Conservation (phyloP, 2,888 invertebrate species). For the Nephrotoma flavescens region DNA sequence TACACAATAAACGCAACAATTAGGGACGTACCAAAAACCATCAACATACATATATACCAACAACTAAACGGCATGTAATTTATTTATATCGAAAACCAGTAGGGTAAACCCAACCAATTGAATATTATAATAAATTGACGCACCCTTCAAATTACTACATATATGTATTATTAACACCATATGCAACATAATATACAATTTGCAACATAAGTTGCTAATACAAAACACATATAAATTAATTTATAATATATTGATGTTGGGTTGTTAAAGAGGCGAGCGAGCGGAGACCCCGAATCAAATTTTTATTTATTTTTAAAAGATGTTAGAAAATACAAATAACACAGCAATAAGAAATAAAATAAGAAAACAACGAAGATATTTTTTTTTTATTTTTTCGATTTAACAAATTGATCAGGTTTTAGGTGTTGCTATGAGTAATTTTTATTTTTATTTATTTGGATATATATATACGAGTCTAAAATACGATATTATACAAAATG, state of each 20-base stretch:
- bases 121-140: not conserved
- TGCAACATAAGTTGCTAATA: not conserved
- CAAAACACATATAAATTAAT: not conserved
- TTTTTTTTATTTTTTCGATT: not conserved
- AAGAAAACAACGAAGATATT: not conserved
- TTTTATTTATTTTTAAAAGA: not conserved
- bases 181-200: not conserved
- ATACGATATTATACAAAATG: not conserved
- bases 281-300: not conserved
- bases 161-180: not conserved
- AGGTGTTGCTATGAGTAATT: constrained; percentile 4
- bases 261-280: not conserved
- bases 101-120: not conserved
- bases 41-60: not conserved
- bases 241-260: not conserved
- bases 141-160: not conserved
- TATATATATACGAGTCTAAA: not conserved
- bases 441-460: not conserved
- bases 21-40: not conserved
- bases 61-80: not conserved
- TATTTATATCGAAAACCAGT: not conserved
- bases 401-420: constrained; percentile 4
- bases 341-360: not conserved
- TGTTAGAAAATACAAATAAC: not conserved
- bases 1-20: not conserved